A percentile compares a stretch with the other conserved stretches of the same genome.
These are phyloP conservation scores for Carapus acus DNA, from an alignment of 2,797 vertebrate species.

Conservation along the genomic window DNA sequence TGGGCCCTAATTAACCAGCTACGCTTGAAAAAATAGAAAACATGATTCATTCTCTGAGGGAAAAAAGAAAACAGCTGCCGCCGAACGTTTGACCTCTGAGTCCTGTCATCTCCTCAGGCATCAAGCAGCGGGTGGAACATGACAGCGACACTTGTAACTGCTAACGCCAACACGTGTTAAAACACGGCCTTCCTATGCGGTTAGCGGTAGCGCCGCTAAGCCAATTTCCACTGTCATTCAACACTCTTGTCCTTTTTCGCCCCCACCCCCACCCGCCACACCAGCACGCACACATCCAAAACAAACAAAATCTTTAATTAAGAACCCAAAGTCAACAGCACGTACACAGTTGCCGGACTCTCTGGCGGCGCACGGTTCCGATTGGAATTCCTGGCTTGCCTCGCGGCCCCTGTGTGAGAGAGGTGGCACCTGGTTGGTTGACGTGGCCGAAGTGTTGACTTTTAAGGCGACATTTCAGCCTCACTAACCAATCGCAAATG, in stretches of 20 bases:
- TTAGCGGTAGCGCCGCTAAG: slow-evolving; percentile 22
- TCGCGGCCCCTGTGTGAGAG: neutral
- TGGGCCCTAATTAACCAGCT: slow-evolving; percentile 34
- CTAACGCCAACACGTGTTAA: slow-evolving; percentile 21
- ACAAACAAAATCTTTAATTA: slow-evolving; percentile 41
- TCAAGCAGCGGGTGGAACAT: slow-evolving; percentile 12
- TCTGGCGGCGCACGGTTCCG: neutral
- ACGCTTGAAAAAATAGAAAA: slow-evolving; percentile 6
- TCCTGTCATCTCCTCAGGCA: slow-evolving; percentile 11
- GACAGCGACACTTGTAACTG: slow-evolving; percentile 20
- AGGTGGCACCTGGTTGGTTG: neutral
- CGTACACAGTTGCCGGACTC: slow-evolving; percentile 3
- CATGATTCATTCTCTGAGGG: slow-evolving; percentile 28
- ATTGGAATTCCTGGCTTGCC: slow-evolving; percentile 1
- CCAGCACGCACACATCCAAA: slow-evolving; percentile 34
- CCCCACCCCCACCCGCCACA: too few relatives aligned
- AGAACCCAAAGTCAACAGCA: slow-evolving; percentile 26
- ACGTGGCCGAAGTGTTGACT: neutral
- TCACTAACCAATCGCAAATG: slow-evolving; percentile 32
- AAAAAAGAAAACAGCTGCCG: slow-evolving; percentile 20
- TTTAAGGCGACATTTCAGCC: slow-evolving; percentile 18
- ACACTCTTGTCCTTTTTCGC: slow-evolving; percentile 3
- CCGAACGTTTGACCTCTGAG: slow-evolving; percentile 6
- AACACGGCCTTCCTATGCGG: slow-evolving; percentile 22
- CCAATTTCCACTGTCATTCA: slow-evolving; percentile 12